These are phyloP conservation scores for Pristionchus entomophagus DNA, from an alignment of 2,888 invertebrate species.

Conservation along the genomic window DNA sequence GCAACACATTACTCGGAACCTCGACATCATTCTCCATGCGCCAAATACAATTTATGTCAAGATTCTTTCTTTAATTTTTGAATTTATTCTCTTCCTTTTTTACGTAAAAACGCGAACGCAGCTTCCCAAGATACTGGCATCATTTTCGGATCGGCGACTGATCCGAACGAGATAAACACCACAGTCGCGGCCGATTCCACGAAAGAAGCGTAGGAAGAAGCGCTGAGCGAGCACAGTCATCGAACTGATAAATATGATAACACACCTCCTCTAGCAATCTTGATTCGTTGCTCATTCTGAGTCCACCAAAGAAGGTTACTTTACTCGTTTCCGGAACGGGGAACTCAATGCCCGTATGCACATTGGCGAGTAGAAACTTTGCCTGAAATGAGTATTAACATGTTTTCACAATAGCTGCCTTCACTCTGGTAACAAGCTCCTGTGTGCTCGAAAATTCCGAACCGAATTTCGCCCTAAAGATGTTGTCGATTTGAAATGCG, in stretches of 20 bases:
- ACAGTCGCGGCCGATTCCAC: neutral
- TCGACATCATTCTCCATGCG: neutral
- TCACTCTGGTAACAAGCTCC: neutral
- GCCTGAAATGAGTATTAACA: neutral
- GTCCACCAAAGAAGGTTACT: neutral
- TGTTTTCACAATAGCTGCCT: neutral
- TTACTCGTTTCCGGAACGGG: neutral
- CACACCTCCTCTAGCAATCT: neutral
- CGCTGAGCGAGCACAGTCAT: too few relatives aligned
- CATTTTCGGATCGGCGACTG: neutral
- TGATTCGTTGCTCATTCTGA: constrained; percentile 6
- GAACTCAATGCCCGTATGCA: constrained; percentile 29
- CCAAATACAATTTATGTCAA: constrained; percentile 11
- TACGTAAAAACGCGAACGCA: neutral
- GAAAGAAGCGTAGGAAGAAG: neutral
- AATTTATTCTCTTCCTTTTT: neutral
- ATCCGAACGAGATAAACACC: neutral
- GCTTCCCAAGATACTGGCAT: neutral
- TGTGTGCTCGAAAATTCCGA: neutral
- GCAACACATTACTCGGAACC: neutral
- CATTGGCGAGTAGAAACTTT: constrained; percentile 8
- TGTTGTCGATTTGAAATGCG: neutral
- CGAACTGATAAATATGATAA: too few relatives aligned
- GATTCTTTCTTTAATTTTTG: neutral
- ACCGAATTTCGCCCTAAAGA: neutral